Evolutionary conservation across 2,113 vertebrate species (phyloP).

Genomic region (Pedetes capensis): DNA sequence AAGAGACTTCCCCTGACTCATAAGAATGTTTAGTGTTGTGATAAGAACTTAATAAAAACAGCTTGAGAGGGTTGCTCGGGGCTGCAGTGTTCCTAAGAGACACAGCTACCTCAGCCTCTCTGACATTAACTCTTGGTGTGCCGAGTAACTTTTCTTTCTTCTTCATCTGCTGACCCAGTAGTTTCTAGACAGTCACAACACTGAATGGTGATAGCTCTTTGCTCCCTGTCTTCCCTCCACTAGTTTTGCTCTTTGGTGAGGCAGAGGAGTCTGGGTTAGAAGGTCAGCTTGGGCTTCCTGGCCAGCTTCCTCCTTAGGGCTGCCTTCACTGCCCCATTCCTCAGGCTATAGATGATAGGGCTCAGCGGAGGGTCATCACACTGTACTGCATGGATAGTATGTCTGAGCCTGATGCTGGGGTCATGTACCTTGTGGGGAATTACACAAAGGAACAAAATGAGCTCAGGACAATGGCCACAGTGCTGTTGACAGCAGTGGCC

Average conservation of each 20-base stretch:
- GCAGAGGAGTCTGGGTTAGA: not conserved
- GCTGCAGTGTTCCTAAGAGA: no score
- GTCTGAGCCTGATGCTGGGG: slow-evolving; percentile 8
- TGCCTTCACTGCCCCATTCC: slow-evolving; percentile 47
- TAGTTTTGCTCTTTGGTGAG: not conserved
- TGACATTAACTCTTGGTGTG: no score
- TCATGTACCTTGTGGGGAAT: slow-evolving; percentile 55
- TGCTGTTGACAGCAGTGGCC: accelerated
- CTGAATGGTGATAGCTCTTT: not conserved
- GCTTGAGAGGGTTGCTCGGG: no score
- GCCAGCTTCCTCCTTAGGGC: slow-evolving; percentile 46
- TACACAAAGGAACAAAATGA: not conserved
- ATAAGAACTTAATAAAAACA: no score
- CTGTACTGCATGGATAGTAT: slow-evolving; percentile 56
- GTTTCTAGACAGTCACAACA: no score
- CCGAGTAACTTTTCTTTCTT: no score
- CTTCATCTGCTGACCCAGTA: no score
- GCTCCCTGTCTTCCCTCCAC: not conserved
- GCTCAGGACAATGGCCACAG: not conserved
- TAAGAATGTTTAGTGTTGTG: no score
- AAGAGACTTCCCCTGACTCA: no score
- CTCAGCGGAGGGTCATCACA: slow-evolving; percentile 32
- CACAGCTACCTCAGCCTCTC: no score
- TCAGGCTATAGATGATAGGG: slow-evolving; percentile 60
- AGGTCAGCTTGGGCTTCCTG: not conserved